Evolutionary conservation across 2,113 vertebrate genomes (phyloP).

Genomic region (Sula dactylatra): DNA sequence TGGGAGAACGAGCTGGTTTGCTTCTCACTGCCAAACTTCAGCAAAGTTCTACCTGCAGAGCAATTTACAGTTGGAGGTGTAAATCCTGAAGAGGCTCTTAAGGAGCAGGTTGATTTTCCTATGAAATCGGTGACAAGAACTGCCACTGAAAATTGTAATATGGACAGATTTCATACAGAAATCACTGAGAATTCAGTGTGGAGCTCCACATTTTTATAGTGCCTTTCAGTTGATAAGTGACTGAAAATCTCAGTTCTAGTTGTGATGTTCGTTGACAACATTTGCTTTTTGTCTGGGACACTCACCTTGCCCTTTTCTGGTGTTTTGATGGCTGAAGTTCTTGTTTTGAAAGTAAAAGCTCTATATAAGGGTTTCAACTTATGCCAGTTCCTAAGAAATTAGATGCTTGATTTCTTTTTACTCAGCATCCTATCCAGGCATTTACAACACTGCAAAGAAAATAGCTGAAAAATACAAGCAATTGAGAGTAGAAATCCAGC

Average conservation of each 20-base stretch:
- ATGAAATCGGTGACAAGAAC: not conserved
- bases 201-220: not conserved
- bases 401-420: not conserved
- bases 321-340: not conserved
- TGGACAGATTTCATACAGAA: not conserved
- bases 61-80: not conserved
- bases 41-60: not conserved
- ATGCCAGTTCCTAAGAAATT: not conserved
- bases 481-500: not conserved
- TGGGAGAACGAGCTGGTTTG: not conserved
- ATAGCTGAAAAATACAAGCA: not conserved
- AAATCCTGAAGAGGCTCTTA: not conserved
- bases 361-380: not conserved
- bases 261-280: not conserved
- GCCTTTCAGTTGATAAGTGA: not conserved
- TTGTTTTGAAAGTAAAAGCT: not conserved
- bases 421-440: not conserved
- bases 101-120: not conserved
- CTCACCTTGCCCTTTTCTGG: not conserved
- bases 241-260: not conserved
- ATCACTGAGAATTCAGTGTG: not conserved
- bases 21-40: not conserved
- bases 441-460: not conserved
- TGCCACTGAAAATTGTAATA: not conserved
- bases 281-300: not conserved